A percentile compares a stretch with the other conserved stretches of the same genome.
Conservation (phyloP, 2,888 invertebrate genomes). For the Opisthograptis luteolata region DNA sequence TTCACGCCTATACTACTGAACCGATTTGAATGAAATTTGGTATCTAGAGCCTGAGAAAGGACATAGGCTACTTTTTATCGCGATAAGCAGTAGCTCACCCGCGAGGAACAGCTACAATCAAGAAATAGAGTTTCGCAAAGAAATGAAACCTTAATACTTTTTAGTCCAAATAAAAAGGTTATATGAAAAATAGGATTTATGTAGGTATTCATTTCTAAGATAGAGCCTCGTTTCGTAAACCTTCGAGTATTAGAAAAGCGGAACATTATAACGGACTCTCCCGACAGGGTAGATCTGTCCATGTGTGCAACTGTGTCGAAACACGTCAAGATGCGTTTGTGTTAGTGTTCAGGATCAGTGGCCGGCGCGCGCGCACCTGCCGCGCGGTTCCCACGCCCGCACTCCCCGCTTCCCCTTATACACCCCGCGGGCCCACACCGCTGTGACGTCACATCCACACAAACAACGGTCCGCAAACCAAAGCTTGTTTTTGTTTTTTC, state of each 20-base stretch:
- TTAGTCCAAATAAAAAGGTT: too few relatives aligned
- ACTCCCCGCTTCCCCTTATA: slow-evolving; percentile 48
- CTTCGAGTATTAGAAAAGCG: slow-evolving; percentile 62
- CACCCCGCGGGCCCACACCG: slow-evolving; percentile 37
- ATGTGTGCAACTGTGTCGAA: slow-evolving; percentile 40
- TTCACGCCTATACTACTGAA: too few relatives aligned
- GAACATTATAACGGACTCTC: slow-evolving; percentile 70
- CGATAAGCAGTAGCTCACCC: too few relatives aligned
- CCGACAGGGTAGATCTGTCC: slow-evolving; percentile 41
- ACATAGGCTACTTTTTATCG: too few relatives aligned
- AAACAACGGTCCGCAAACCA: slow-evolving; percentile 67
- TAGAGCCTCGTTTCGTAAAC: slow-evolving; percentile 17
- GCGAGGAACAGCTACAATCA: too few relatives aligned
- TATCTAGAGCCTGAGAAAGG: too few relatives aligned
- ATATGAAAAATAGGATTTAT: too few relatives aligned
- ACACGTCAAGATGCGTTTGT: slow-evolving; percentile 47
- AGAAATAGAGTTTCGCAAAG: too few relatives aligned
- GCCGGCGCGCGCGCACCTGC: slow-evolving; percentile 83
- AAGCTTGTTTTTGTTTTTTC: slow-evolving; percentile 58
- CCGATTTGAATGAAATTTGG: too few relatives aligned
- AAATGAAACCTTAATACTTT: too few relatives aligned
- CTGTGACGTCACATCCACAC: slow-evolving; percentile 73
- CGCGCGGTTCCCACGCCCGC: slow-evolving; percentile 80
- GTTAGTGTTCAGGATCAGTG: slow-evolving; percentile 81
- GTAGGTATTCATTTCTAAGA: slow-evolving; percentile 1